Conservation (phyloP, 2,797 vertebrate genomes). For the Esox lucius region DNA sequence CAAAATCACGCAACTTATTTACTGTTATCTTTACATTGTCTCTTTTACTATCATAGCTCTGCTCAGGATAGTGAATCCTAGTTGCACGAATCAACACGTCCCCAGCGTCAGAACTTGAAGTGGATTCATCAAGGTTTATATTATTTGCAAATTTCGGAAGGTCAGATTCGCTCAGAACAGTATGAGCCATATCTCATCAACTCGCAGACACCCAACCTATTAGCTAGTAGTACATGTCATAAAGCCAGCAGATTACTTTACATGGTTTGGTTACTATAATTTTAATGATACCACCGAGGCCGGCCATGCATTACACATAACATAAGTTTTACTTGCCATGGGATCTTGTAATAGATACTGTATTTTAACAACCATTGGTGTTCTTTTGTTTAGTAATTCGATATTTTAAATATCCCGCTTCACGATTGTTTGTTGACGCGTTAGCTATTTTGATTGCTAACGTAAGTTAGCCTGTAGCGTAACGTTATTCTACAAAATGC, state of each 20-base stretch:
- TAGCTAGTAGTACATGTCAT: background rate
- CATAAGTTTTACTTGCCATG: background rate
- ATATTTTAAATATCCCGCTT: background rate
- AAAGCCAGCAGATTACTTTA: background rate
- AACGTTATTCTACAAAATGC: background rate
- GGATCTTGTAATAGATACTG: background rate
- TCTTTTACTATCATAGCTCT: background rate
- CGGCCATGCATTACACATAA: background rate
- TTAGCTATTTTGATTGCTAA: background rate
- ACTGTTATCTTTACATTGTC: slow-evolving; percentile 8
- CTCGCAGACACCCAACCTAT: background rate
- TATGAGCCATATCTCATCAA: background rate
- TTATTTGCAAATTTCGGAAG: background rate
- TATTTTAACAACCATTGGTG: background rate
- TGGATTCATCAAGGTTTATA: slow-evolving; percentile 45
- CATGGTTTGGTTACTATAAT: background rate
- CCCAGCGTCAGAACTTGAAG: slow-evolving; percentile 58
- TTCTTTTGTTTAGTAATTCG: background rate
- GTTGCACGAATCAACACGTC: slow-evolving; percentile 70
- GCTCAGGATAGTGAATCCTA: slow-evolving; percentile 14
- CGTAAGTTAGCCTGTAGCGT: background rate
- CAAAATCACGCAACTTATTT: background rate
- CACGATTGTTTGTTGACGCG: background rate
- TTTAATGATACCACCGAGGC: background rate
- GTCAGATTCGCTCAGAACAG: slow-evolving; percentile 9